These are phyloP conservation scores for Phenganax subtilis DNA, from an alignment of 92 coral and sea anemone genomes.

Conservation along the genomic window DNA sequence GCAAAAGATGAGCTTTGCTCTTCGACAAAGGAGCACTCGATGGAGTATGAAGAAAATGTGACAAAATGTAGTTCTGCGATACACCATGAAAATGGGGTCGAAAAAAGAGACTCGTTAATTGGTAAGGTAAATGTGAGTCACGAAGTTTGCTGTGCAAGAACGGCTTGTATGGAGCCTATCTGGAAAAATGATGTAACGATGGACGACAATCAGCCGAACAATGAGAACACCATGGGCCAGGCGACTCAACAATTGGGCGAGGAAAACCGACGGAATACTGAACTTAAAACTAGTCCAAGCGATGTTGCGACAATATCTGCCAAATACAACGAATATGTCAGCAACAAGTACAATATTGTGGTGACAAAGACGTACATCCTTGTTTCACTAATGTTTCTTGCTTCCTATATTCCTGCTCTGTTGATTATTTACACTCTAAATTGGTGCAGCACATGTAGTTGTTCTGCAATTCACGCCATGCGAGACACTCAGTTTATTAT, in stretches of 20 bases:
- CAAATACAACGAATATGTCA: background rate
- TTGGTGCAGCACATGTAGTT: constrained; percentile 30
- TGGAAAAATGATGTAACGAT: background rate
- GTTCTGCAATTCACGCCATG: constrained; percentile 20
- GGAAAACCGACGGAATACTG: background rate
- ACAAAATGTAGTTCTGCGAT: background rate
- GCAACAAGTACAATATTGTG: constrained; percentile 22
- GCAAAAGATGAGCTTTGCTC: background rate
- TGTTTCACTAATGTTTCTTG: constrained; percentile 7
- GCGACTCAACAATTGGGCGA: too few species aligned
- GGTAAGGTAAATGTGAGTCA: too few species aligned
- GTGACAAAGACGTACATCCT: constrained; percentile 32
- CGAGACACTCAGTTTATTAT: constrained; percentile 19
- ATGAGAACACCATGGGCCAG: too few species aligned
- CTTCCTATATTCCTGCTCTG: constrained; percentile 32
- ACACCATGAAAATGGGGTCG: background rate
- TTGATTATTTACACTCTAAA: constrained; percentile 22
- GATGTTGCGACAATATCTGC: background rate
- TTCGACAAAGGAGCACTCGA: background rate
- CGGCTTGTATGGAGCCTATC: background rate
- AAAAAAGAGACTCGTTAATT: background rate
- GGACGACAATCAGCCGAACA: too few species aligned
- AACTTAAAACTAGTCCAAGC: background rate
- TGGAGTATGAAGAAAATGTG: background rate
- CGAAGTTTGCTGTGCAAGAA: background rate